A percentile compares a stretch with the other conserved stretches of the same genome.
Evolutionary conservation across 2,797 vertebrate genomes (phyloP).

Genomic region (Rhyacichthys aspro): DNA sequence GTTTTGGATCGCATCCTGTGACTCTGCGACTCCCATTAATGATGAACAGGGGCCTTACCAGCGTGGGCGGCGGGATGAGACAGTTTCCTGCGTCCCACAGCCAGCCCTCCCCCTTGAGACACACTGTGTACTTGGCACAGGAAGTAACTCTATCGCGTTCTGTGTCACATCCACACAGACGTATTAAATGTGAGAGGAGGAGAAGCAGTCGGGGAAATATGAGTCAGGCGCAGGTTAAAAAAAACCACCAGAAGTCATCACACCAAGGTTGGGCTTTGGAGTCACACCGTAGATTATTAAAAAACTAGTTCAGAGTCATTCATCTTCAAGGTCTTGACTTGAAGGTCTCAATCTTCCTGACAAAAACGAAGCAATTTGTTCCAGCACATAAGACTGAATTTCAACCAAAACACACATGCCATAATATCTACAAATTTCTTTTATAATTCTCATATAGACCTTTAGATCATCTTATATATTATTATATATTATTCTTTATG

Average conservation of each 20-base stretch:
- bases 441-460: too few species aligned
- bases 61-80: constrained; percentile 51
- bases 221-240: constrained; percentile 59
- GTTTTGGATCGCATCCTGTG: constrained; percentile 40
- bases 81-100: constrained; percentile 46
- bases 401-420: too few species aligned
- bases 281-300: background rate
- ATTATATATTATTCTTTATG: too few species aligned
- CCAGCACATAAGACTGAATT: too few species aligned
- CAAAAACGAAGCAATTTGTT: too few species aligned
- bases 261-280: constrained; percentile 35
- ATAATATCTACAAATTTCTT: too few species aligned
- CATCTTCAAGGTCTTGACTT: too few species aligned
- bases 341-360: too few species aligned
- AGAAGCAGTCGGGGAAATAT: constrained; percentile 64
- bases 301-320: too few species aligned
- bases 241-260: constrained; percentile 39
- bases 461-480: too few species aligned
- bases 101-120: constrained; percentile 26
- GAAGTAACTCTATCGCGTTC: constrained; percentile 68
- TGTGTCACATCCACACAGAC: constrained; percentile 62
- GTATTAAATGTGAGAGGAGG: constrained; percentile 65
- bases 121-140: constrained; percentile 72
- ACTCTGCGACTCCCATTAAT: constrained; percentile 22
- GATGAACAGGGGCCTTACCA: constrained; percentile 41